These are phyloP conservation scores for Desoria tigrina DNA, from an alignment of 2,888 invertebrate genomes.

Conservation along the genomic window DNA sequence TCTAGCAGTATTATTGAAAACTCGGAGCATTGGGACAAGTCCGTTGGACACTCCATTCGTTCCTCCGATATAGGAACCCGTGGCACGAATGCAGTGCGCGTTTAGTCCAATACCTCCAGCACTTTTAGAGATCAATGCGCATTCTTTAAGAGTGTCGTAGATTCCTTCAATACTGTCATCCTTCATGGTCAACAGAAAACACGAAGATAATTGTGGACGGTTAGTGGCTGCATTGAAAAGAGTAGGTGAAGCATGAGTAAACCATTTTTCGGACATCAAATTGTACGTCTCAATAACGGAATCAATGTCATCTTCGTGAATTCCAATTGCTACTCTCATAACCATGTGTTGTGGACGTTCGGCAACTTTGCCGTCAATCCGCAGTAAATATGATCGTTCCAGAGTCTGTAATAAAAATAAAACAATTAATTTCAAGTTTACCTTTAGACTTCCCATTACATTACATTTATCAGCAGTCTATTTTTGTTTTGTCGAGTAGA, in stretches of 20 bases:
- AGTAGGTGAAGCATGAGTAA: conserved; percentile 97
- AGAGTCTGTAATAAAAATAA: conserved; percentile 66
- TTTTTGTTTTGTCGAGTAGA: no score
- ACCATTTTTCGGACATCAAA: conserved; percentile 88
- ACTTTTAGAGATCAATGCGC: conserved; percentile 92
- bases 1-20: conserved; percentile 91
- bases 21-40: conserved; percentile 90
- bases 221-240: conserved; percentile 92
- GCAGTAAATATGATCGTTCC: conserved; percentile 90
- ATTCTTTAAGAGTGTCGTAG: conserved; percentile 85
- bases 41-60: conserved; percentile 95
- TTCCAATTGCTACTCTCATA: conserved; percentile 95
- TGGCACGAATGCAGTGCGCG: conserved; percentile 90
- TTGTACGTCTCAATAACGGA: conserved; percentile 94
- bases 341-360: conserved; percentile 98
- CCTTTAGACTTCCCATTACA: conserved; percentile 4
- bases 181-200: conserved; percentile 90
- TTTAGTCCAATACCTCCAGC: conserved; percentile 97
- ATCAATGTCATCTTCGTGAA: conserved; percentile 91
- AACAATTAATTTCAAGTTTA: conserved; percentile 5
- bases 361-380: conserved; percentile 85
- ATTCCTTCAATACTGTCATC: conserved; percentile 96
- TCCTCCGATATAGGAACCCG: conserved; percentile 87
- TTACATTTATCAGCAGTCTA: not conserved
- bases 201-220: conserved; percentile 88